phyloP scores from a whole-genome alignment of 2,888 invertebrate species.

The Diarsia brunnea region DNA sequence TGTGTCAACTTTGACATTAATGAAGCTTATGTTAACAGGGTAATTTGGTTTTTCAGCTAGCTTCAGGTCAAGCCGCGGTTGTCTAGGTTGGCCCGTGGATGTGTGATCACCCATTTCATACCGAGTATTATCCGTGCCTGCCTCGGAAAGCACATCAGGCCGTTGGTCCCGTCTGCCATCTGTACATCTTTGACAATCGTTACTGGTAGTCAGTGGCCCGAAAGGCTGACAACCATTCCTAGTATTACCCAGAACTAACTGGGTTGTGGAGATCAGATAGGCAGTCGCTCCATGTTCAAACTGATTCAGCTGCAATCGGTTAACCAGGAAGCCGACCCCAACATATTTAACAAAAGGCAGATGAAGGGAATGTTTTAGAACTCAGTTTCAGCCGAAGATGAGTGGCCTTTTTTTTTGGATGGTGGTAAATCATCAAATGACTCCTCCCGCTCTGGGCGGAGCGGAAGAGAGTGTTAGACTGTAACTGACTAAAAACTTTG shows the following conservation, averaged over 20 bases:
- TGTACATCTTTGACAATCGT: background rate
- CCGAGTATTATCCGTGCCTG: background rate
- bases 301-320: background rate
- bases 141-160: background rate
- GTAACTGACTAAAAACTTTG: no score
- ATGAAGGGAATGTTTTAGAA: background rate
- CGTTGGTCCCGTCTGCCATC: background rate
- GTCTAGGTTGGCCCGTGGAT: background rate
- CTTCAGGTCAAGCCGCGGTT: background rate
- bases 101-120: background rate
- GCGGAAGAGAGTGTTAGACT: no score
- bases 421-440: no score
- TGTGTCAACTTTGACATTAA: slow-evolving; percentile 49
- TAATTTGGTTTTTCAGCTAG: background rate
- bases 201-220: background rate
- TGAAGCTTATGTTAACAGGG: slow-evolving; percentile 27
- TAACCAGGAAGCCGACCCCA: background rate
- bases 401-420: background rate
- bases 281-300: background rate
- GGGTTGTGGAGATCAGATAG: background rate
- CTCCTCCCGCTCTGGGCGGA: no score
- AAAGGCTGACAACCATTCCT: background rate
- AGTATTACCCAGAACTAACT: background rate
- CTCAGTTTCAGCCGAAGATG: background rate
- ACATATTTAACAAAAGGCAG: background rate